Evolutionary conservation across 2,797 vertebrate genomes (phyloP).

Genomic region (Enteromius argenteus): DNA sequence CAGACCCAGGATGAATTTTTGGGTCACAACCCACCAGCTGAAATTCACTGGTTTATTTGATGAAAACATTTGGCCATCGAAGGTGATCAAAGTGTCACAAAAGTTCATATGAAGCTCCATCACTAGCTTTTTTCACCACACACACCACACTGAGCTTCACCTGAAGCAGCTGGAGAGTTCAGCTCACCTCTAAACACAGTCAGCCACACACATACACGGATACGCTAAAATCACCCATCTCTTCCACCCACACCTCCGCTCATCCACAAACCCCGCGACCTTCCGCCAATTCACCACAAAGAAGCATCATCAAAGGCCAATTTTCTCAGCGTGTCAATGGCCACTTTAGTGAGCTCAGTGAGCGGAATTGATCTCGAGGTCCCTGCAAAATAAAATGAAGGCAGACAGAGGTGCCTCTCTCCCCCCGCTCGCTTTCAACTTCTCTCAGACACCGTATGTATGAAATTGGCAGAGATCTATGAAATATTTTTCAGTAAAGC

Average conservation of each 20-base stretch:
- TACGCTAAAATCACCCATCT: conserved; percentile 53
- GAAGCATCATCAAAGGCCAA: conserved; percentile 68
- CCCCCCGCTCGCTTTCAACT: not conserved
- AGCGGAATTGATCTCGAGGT: conserved; percentile 13
- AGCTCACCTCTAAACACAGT: conserved; percentile 30
- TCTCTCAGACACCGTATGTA: not conserved
- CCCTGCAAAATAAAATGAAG: conserved; percentile 18
- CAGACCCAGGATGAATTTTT: not conserved
- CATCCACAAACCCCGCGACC: conserved; percentile 64
- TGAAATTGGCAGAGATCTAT: not conserved
- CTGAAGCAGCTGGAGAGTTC: conserved; percentile 14
- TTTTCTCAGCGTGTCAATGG: conserved; percentile 66
- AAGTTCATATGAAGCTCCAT: conserved; percentile 22
- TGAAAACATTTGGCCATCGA: not conserved
- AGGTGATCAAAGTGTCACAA: conserved; percentile 15
- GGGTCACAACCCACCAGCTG: not conserved
- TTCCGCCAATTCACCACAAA: conserved; percentile 63
- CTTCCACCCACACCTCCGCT: conserved; percentile 60
- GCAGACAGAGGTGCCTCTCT: not conserved
- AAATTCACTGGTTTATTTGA: not conserved
- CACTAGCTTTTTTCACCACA: not conserved
- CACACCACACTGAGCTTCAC: conserved; percentile 3
- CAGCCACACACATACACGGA: conserved; percentile 53
- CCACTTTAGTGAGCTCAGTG: conserved; percentile 49
- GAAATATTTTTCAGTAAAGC: not conserved